Conservation (phyloP, 2,797 vertebrate species). For the Saxicola maurus region DNA sequence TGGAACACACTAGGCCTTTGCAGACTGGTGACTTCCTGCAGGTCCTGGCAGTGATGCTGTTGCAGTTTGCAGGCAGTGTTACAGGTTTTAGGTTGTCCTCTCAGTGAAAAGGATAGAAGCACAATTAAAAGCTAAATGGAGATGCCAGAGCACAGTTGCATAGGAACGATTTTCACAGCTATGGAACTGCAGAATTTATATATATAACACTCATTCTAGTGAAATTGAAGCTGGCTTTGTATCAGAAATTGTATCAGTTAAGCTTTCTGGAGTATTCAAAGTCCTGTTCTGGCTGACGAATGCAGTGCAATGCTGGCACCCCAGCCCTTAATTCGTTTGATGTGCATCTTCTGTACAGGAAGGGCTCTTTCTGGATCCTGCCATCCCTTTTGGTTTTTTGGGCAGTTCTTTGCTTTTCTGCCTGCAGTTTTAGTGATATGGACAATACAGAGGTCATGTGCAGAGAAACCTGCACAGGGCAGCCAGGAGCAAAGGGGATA, state of each 20-base stretch:
- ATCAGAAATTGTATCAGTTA: neutral
- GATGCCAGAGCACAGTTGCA: neutral
- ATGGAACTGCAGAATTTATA: neutral
- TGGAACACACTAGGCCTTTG: rapidly evolving
- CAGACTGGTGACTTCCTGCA: neutral
- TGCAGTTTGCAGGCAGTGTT: neutral
- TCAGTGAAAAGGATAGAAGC: neutral
- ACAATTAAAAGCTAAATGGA: neutral
- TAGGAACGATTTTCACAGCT: neutral
- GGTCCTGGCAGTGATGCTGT: neutral
- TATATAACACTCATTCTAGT: neutral
- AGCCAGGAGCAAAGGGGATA: neutral
- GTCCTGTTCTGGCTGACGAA: neutral
- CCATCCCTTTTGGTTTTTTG: neutral
- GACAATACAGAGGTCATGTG: neutral
- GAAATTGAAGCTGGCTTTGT: neutral
- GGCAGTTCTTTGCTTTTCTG: neutral
- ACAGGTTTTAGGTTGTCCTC: neutral
- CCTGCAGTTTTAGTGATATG: neutral
- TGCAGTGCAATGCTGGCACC: neutral
- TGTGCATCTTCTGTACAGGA: neutral
- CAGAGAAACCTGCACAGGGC: neutral
- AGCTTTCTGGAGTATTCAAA: neutral
- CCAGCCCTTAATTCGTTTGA: neutral
- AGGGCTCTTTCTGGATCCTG: neutral